Base-by-base conservation (phyloP, 1,140 invertebrate genomes). In the Diprion similis region DNA sequence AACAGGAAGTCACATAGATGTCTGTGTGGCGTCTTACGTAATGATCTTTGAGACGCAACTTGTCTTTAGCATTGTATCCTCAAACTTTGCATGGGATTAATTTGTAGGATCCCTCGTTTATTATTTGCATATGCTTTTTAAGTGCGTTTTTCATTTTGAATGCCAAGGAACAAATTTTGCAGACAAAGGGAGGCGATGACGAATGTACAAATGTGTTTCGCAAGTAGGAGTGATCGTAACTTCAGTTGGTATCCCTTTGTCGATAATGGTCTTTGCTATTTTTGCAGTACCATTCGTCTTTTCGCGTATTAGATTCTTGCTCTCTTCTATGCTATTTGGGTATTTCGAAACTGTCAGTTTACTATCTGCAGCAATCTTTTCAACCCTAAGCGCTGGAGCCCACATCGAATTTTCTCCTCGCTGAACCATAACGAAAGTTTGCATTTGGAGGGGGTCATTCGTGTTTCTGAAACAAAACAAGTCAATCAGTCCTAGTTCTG, bases 21-120 rank as follows among this genome's bases (percentile, higher is more conserved):
- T 8, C 7, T 6, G 66, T 24, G 37, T 68, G 66, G 10, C 66
- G 66, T 18, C 66, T 18, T 18, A 68, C 66, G 66, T 68, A 68
- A 18, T 68, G 66, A 68, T 68, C 66, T 19, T 68, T 18, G 18
- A 68, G 37, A 11, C 66, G 66, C 15, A 13, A 68, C 83, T 73
- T 88, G 86, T 0, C 84, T 86, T 8, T 81, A 71, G 0, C 82
- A 76, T 68, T 88, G 87, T 46, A 85, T 85, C 18, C 85, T 67
- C 84, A 88, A 82, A 18, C 86, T 73, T 66, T 87, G 86, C 0
- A 79, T 78, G 1, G 86, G 11, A 68, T 11, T 45, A 68, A 19
- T 18, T 68, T 11, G 66, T 68, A 68, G 66, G 37, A 45, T 19
- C 66, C 66, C 66, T 68, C 66, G 66, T 68, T 7, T 11, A 68